These are phyloP conservation scores for Limnephilus marmoratus DNA, from an alignment of 2,888 invertebrate genomes.

Conservation along the genomic window DNA sequence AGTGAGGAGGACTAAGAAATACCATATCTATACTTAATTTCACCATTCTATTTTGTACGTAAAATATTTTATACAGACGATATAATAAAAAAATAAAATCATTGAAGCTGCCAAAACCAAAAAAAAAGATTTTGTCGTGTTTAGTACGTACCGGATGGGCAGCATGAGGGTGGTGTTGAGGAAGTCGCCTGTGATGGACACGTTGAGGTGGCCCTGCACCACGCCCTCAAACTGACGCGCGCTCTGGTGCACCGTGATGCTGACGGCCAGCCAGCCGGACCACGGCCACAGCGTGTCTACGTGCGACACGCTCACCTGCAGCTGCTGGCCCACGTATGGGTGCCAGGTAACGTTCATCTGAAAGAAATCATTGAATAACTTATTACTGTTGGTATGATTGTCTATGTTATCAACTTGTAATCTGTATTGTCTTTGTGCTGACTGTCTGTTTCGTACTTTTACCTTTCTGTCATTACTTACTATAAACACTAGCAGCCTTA, in stretches of 20 bases:
- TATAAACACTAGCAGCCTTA: no score
- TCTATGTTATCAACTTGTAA: background rate
- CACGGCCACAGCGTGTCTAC: constrained; percentile 95
- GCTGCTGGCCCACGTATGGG: constrained; percentile 88
- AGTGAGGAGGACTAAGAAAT: no score
- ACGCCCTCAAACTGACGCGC: constrained; percentile 78
- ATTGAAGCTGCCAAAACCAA: no score
- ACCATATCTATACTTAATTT: no score
- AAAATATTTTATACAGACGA: no score
- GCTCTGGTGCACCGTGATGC: constrained; percentile 76
- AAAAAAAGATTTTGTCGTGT: no score
- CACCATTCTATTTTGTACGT: no score
- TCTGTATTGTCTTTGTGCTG: background rate
- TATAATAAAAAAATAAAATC: no score
- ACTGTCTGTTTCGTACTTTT: background rate
- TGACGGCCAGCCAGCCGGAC: constrained; percentile 95
- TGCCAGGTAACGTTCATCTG: constrained; percentile 88
- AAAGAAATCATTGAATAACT: background rate
- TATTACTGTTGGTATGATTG: no score
- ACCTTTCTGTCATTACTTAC: no score
- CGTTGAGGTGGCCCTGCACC: constrained; percentile 88
- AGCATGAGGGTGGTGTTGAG: constrained; percentile 76
- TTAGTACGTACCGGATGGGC: constrained; percentile 72
- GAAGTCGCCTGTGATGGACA: constrained; percentile 82
- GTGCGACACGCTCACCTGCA: constrained; percentile 87